These are phyloP conservation scores for Bombus turneri DNA, from an alignment of 1,140 invertebrate species.

Conservation along the genomic window DNA sequence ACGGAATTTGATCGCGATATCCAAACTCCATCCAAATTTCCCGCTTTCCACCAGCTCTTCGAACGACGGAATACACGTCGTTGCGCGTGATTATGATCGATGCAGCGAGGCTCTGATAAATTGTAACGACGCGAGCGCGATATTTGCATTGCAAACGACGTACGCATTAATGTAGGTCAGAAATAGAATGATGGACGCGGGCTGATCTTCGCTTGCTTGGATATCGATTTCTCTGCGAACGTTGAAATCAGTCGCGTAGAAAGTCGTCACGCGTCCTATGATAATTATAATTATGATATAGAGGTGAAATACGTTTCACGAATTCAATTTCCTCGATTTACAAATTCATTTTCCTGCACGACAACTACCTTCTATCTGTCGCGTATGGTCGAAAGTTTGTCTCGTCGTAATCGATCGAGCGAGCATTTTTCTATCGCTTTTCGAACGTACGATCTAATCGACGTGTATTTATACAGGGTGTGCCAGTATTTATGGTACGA, in stretches of 20 bases:
- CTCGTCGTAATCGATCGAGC: no score
- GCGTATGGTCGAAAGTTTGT: no score
- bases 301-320: background rate
- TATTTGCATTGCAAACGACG: slow-evolving; percentile 37
- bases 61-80: no score
- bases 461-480: no score
- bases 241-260: background rate
- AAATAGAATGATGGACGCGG: slow-evolving; percentile 20
- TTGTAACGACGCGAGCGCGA: background rate
- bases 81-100: slow-evolving; percentile 3
- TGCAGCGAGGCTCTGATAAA: background rate
- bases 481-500: no score
- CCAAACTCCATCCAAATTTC: no score
- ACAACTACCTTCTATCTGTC: no score
- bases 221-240: slow-evolving; percentile 28
- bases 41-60: background rate
- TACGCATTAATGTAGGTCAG: background rate
- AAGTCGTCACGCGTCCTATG: background rate
- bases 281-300: background rate
- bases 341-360: no score
- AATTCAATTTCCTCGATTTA: background rate
- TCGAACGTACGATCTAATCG: no score
- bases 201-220: slow-evolving; percentile 27
- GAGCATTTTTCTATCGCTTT: no score
- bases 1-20: background rate